A percentile compares a stretch with the other conserved stretches of the same genome.
Conservation (phyloP, 1,140 invertebrate species). For the Nixonia krombeini region DNA sequence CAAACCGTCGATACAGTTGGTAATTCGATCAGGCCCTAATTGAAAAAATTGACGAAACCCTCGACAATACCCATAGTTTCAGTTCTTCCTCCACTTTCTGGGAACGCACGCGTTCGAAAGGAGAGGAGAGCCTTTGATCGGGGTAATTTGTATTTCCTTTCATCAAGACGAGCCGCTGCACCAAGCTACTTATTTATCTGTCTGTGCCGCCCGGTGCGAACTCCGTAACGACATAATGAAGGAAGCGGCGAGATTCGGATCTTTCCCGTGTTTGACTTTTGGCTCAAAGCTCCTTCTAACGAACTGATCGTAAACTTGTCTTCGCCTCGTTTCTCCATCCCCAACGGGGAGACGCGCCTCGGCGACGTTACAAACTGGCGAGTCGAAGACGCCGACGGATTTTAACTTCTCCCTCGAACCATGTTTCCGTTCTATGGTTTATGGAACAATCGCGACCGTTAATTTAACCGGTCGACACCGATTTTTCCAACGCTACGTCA, state of each 20-base stretch:
- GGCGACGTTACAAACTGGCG: conserved; percentile 41
- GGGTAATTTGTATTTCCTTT: neutral
- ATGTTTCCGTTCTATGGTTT: too few relatives aligned
- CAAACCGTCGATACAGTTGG: too few relatives aligned
- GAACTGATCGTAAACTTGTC: conserved; percentile 25
- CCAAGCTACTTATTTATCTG: neutral
- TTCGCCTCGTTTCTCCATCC: conserved; percentile 23
- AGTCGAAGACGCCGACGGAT: conserved; percentile 20
- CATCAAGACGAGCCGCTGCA: neutral
- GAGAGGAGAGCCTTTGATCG: too few relatives aligned
- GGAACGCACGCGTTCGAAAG: too few relatives aligned
- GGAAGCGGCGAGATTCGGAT: conserved; percentile 26
- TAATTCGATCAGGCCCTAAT: too few relatives aligned
- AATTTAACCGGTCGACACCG: too few relatives aligned
- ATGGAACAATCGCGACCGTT: too few relatives aligned
- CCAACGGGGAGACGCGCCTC: conserved; percentile 18
- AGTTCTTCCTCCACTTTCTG: too few relatives aligned
- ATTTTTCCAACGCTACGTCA: too few relatives aligned
- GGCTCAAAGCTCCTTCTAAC: conserved; percentile 42
- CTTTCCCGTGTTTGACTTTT: conserved; percentile 40
- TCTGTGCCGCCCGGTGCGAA: neutral
- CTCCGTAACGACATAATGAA: conserved; percentile 25
- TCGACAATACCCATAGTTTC: too few relatives aligned
- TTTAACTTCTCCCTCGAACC: too few relatives aligned
- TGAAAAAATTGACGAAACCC: too few relatives aligned